Evolutionary conservation across 2,797 vertebrate genomes (phyloP).

Genomic region (Sebastes trivittatus): DNA sequence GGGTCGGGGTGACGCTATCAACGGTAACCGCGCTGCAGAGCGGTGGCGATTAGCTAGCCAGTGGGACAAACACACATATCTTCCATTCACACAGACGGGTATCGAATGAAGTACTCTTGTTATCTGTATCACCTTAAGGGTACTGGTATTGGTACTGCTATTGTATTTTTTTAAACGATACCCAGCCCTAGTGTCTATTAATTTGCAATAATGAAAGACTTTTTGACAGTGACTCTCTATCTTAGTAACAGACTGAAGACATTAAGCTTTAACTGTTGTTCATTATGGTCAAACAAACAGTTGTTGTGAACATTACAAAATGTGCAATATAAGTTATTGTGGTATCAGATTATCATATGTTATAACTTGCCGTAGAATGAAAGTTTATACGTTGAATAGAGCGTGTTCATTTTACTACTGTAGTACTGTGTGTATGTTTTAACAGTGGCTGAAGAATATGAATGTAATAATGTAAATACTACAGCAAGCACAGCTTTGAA

Average conservation of each 20-base stretch:
- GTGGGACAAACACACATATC: background rate
- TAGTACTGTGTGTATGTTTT: constrained; percentile 38
- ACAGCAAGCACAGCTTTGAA: constrained; percentile 36
- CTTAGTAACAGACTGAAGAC: constrained; percentile 56
- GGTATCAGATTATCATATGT: constrained; percentile 38
- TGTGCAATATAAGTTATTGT: constrained; percentile 55
- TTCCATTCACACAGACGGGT: background rate
- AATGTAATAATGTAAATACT: constrained; percentile 73
- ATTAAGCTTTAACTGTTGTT: constrained; percentile 42
- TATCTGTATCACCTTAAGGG: background rate
- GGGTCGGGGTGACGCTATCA: no score
- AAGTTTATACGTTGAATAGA: constrained; percentile 22
- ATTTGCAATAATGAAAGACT: constrained; percentile 47
- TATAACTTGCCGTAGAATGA: constrained; percentile 10
- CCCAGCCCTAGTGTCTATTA: background rate
- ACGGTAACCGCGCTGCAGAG: background rate
- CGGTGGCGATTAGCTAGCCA: no score
- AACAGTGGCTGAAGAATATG: constrained; percentile 50
- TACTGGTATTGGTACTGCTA: background rate
- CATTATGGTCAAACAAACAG: constrained; percentile 22
- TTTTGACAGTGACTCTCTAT: constrained; percentile 33
- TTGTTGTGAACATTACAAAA: constrained; percentile 41
- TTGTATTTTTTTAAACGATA: background rate
- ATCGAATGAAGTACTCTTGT: background rate
- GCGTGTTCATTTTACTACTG: constrained; percentile 39